Evolutionary conservation across 2,113 vertebrate species (phyloP).

Genomic region (Odobenus rosmarus): DNA sequence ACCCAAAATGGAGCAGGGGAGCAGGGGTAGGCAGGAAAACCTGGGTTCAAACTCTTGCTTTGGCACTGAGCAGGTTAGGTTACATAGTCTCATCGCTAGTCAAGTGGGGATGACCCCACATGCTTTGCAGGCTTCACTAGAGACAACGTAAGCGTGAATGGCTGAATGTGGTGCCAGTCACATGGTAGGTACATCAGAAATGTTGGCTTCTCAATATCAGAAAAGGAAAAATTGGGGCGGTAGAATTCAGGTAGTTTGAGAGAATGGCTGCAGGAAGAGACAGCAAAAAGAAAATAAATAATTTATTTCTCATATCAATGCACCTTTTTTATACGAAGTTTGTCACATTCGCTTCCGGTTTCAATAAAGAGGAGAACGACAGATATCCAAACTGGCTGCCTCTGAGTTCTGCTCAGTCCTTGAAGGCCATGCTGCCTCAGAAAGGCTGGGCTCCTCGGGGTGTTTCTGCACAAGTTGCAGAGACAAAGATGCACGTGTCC

Average conservation of each 20-base stretch:
- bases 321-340: neutral
- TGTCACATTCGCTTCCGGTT: neutral
- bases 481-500: neutral
- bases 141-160: neutral
- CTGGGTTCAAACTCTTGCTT: neutral
- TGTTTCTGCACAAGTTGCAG: neutral
- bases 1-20: neutral
- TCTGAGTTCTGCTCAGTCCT: neutral
- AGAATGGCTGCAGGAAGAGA: neutral
- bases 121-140: neutral
- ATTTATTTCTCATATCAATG: neutral
- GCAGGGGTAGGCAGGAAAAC: neutral
- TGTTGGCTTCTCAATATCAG: neutral
- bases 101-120: neutral
- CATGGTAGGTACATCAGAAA: neutral
- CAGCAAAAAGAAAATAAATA: conserved; percentile 8
- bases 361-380: conserved; percentile 6
- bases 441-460: neutral
- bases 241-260: neutral
- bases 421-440: neutral
- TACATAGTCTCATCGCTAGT: neutral
- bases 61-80: neutral
- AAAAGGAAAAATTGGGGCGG: neutral
- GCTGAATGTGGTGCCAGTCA: fast-evolving
- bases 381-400: neutral